Conservation (phyloP, 1,140 invertebrate genomes). For the Microplitis demolitor region DNA sequence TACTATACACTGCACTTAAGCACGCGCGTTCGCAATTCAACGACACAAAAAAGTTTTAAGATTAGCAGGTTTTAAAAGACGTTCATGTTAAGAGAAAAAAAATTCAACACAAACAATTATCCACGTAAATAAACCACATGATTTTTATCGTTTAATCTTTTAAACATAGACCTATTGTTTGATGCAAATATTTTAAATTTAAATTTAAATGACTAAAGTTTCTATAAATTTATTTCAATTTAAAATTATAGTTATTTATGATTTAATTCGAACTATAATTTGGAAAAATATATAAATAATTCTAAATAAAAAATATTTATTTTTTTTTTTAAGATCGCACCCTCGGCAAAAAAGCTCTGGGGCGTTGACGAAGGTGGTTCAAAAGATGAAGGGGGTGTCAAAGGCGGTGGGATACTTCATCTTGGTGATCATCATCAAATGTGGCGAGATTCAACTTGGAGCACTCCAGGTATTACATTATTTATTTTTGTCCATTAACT, state of each 20-base stretch:
- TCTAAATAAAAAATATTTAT: conserved; percentile 11
- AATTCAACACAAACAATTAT: not conserved
- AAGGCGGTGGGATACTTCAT: conserved; percentile 72
- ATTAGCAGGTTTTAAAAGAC: not conserved
- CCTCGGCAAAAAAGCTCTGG: conserved; percentile 85
- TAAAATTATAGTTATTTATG: too few species aligned
- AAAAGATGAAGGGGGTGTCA: conserved; percentile 66
- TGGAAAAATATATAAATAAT: too few species aligned
- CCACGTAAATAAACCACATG: too few species aligned
- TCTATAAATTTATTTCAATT: too few species aligned
- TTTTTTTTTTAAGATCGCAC: conserved; percentile 73
- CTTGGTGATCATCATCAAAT: conserved; percentile 81
- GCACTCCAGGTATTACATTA: conserved; percentile 71
- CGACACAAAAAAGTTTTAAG: not conserved
- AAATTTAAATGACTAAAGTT: too few species aligned
- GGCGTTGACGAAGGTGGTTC: conserved; percentile 78
- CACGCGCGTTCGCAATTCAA: conserved; percentile 14
- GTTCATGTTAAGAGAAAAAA: not conserved
- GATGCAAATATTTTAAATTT: not conserved
- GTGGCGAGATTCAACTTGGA: conserved; percentile 87
- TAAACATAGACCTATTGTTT: not conserved
- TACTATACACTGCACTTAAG: conserved; percentile 5
- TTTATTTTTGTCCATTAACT: not conserved
- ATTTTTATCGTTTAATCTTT: too few species aligned
- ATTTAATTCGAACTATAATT: too few species aligned